phyloP scores from a whole-genome alignment of 2,888 invertebrate species.

The Torymus tubicola region DNA sequence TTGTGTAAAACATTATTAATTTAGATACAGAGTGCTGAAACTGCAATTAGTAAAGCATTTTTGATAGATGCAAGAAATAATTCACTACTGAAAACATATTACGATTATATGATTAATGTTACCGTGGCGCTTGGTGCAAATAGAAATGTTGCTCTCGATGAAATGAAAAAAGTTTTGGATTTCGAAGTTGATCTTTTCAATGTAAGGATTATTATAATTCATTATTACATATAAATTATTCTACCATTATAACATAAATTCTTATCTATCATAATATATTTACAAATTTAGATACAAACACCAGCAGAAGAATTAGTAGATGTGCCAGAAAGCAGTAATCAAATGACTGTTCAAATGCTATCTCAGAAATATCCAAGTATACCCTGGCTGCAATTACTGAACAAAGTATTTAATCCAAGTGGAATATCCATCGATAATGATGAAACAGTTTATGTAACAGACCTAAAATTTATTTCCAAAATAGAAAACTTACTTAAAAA shows the following conservation, averaged over 20 bases:
- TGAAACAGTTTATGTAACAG: slow-evolving; percentile 88
- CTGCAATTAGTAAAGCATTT: slow-evolving; percentile 18
- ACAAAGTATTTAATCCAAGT: slow-evolving; percentile 83
- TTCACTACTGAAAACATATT: slow-evolving; percentile 12
- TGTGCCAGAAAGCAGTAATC: slow-evolving; percentile 90
- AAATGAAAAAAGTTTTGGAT: slow-evolving; percentile 29
- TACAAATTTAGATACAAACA: slow-evolving; percentile 62
- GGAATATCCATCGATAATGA: slow-evolving; percentile 80
- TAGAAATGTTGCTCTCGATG: background rate
- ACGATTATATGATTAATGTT: slow-evolving; percentile 23
- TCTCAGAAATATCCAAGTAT: slow-evolving; percentile 85
- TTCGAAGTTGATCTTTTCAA: slow-evolving; percentile 28
- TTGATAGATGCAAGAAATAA: slow-evolving; percentile 3
- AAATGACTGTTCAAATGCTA: slow-evolving; percentile 87
- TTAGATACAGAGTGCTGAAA: slow-evolving; percentile 4
- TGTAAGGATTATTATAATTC: slow-evolving; percentile 46
- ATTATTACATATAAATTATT: too few relatives aligned
- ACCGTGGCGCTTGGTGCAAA: slow-evolving; percentile 14
- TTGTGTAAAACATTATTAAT: background rate
- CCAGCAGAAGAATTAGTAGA: slow-evolving; percentile 92
- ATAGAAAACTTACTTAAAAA: slow-evolving; percentile 42
- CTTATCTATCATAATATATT: too few relatives aligned
- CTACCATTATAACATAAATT: too few relatives aligned
- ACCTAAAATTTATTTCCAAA: slow-evolving; percentile 78
- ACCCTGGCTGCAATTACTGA: slow-evolving; percentile 90